Conservation (phyloP, 2,888 invertebrate genomes). For the Sphaeridia pumilis region DNA sequence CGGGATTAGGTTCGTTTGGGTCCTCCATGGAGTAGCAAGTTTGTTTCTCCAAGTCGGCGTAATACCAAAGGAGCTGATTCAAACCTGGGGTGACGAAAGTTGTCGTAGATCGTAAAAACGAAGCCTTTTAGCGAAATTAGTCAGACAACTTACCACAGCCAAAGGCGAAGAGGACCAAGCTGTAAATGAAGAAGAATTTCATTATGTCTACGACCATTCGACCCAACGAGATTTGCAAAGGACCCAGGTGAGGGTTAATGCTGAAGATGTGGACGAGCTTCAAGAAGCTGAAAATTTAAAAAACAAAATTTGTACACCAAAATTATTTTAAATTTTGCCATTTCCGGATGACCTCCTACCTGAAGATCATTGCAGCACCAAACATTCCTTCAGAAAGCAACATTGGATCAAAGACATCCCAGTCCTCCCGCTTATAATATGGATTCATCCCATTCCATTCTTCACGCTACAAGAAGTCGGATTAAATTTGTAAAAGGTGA, state of each 20-base stretch:
- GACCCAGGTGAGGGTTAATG: conserved; percentile 84
- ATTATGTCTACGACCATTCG: conserved; percentile 82
- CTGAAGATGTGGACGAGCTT: conserved; percentile 76
- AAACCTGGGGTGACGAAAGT: conserved; percentile 49
- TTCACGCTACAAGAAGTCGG: conserved; percentile 41
- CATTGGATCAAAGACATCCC: conserved; percentile 89
- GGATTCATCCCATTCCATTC: conserved; percentile 48
- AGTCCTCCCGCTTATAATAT: conserved; percentile 66
- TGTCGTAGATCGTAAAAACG: background rate
- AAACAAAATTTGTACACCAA: background rate
- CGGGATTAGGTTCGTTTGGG: conserved; percentile 36
- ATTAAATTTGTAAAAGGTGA: background rate
- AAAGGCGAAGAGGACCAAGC: conserved; percentile 76
- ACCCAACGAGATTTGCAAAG: conserved; percentile 81
- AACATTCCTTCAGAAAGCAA: conserved; percentile 84
- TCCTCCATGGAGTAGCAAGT: conserved; percentile 66
- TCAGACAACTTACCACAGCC: conserved; percentile 62
- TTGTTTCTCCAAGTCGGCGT: conserved; percentile 73
- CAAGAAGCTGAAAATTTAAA: conserved; percentile 56
- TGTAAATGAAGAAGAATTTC: conserved; percentile 84
- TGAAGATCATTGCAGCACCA: conserved; percentile 88
- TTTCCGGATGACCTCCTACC: too few species aligned
- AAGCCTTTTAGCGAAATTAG: background rate
- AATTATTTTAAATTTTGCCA: too few species aligned
- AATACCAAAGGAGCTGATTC: conserved; percentile 86